Base-by-base conservation (phyloP, 2,797 vertebrate genomes). In the Percopsis omiscomaycus region DNA sequence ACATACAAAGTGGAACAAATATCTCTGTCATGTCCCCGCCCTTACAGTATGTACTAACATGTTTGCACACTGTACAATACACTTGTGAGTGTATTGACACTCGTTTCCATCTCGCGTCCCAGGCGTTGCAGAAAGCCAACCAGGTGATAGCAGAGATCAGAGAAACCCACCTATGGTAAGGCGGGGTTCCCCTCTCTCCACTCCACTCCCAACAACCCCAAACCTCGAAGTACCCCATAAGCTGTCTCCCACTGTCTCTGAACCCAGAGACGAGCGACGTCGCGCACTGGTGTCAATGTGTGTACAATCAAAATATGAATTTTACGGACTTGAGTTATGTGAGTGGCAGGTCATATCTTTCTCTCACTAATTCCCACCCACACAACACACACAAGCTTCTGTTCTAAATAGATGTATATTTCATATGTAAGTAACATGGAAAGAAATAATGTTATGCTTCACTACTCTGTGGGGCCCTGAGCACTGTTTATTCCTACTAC, bases 101-200 rank as follows among this genome's bases (percentile, higher is more conserved):
- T 55, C 27, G 13, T 54, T 28, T 28, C 27, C 0, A 0, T 59
- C 37, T 48, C 10, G 61, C 6, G 73, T 42, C 75, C 2, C 86
- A 99, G 96, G 97, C 96, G 16, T 82, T 98, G 86, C 96, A 99
- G 90, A 94, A 94, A 93, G 97, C 97, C 83, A 95, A 96, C 84
- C 97, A 99, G 81, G 96, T 98, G 83, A 98, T 99, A 55, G 96
- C 96, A 46, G 97, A 99, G 88, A 98, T 99, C 78, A 91, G 97
- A 79, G 97, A 99, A 90, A 98, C 96, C 16, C 97, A 99, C 84
- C 82, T 99, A 80, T 99, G 98, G 97, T 99, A 94, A 98, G 88
- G 78, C 59, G 0, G 0, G 30, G 59, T 54, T 67, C 74, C 56
- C 64, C 59, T 77, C 68, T 61, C 53, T 56, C 52, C 55, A 27